Evolutionary conservation across 2,797 vertebrate genomes (phyloP).

Genomic region (Rhyacichthys aspro): DNA sequence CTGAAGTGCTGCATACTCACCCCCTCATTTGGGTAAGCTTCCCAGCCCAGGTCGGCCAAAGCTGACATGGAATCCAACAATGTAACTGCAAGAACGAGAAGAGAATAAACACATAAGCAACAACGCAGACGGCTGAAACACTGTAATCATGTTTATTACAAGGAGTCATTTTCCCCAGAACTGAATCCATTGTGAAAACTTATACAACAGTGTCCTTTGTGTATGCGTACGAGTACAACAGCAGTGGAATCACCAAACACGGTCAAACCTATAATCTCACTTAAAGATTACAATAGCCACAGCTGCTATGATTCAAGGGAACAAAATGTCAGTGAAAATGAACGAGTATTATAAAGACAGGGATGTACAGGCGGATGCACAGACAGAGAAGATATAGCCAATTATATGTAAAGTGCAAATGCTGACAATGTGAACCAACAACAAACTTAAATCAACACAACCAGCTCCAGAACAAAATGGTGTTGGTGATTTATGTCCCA

Average conservation of each 20-base stretch:
- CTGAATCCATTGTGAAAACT: constrained; percentile 16
- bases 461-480: not conserved
- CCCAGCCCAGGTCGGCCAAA: constrained; percentile 85
- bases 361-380: not conserved
- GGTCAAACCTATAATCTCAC: constrained; percentile 44
- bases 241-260: constrained; percentile 32
- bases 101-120: constrained; percentile 31
- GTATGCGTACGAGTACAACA: constrained; percentile 25
- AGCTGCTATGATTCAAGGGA: constrained; percentile 41
- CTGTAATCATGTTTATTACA: not conserved
- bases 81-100: constrained; percentile 74
- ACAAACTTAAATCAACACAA: not conserved
- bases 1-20: constrained; percentile 72
- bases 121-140: not conserved
- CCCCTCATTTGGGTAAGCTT: constrained; percentile 85
- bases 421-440: not conserved
- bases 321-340: constrained; percentile 31
- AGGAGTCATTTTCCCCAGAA: not conserved
- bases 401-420: constrained; percentile 20
- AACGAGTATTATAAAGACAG: constrained; percentile 8
- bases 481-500: too few species aligned
- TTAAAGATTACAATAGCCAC: constrained; percentile 33
- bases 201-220: constrained; percentile 35
- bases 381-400: constrained; percentile 22
- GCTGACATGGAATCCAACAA: constrained; percentile 87